These are phyloP conservation scores for Bombycilla garrulus DNA, from an alignment of 2,113 vertebrate genomes.

Conservation along the genomic window DNA sequence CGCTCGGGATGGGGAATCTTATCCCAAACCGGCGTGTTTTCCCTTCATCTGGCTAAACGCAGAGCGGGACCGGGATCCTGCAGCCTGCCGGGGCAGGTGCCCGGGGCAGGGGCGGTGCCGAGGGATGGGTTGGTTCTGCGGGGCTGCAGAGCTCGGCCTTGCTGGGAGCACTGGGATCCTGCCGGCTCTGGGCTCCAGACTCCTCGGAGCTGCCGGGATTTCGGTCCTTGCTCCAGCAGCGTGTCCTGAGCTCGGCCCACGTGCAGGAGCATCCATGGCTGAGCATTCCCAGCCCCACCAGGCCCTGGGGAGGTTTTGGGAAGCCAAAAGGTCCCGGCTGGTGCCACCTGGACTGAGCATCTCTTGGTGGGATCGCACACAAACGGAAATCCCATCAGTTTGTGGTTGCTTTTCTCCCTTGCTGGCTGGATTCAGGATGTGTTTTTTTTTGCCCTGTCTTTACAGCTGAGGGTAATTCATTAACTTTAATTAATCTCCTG, in stretches of 20 bases:
- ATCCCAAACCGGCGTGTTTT: not conserved
- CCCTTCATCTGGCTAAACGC: rapidly evolving
- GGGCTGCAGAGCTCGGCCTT: not conserved
- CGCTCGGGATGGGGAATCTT: rapidly evolving
- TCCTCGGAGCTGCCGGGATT: not conserved
- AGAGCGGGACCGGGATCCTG: rapidly evolving
- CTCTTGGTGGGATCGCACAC: rapidly evolving
- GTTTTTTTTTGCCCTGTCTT: not conserved
- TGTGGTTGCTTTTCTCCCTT: not conserved
- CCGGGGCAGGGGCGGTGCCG: not conserved
- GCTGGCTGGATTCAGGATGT: not conserved
- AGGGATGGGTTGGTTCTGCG: not conserved
- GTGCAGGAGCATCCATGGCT: rapidly evolving
- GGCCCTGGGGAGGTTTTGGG: not conserved
- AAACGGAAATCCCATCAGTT: not conserved
- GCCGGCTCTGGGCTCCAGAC: rapidly evolving
- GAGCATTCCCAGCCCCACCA: not conserved
- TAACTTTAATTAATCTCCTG: not conserved
- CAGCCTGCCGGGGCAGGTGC: not conserved
- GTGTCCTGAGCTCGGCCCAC: rapidly evolving
- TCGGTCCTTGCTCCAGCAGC: rapidly evolving
- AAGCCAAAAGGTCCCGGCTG: not conserved
- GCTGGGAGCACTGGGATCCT: not conserved
- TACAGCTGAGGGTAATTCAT: not conserved
- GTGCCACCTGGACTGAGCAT: not conserved